Conservation (phyloP, 2,888 invertebrate species). For the Rhaphigaster nebulosa region DNA sequence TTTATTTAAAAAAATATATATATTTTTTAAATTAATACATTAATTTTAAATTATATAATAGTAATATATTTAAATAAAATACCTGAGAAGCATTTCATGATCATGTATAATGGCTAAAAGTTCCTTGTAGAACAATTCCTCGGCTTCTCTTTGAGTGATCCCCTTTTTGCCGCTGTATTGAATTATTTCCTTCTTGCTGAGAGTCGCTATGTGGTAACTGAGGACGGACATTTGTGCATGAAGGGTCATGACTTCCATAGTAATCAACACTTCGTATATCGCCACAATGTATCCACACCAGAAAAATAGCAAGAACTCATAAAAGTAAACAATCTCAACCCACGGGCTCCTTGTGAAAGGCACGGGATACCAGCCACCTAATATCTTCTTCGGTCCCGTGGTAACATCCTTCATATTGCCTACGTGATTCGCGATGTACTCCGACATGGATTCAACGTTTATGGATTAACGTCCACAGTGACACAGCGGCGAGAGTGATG, state of each 20-base stretch:
- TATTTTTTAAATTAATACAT: not conserved
- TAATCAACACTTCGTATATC: not conserved
- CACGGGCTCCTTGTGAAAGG: not conserved
- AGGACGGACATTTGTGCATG: not conserved
- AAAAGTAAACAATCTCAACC: not conserved
- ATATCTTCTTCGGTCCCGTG: not conserved
- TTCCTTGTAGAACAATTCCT: not conserved
- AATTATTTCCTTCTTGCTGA: not conserved
- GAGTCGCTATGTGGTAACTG: not conserved
- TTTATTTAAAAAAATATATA: not conserved
- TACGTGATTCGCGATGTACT: not conserved
- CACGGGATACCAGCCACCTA: not conserved
- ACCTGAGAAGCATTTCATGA: conserved; percentile 21
- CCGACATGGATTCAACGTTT: not conserved
- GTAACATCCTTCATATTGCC: conserved; percentile 31
- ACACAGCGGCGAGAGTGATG: not conserved
- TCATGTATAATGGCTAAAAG: not conserved
- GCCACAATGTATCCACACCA: not conserved
- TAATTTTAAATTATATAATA: not conserved
- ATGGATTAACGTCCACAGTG: not conserved
- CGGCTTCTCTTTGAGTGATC: not conserved
- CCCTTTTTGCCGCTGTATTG: not conserved
- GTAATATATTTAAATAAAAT: not conserved
- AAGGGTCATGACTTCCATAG: not conserved
- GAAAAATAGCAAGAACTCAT: not conserved